These are phyloP conservation scores for Danio jaintianensis DNA, from an alignment of 2,797 vertebrate genomes.

Conservation along the genomic window DNA sequence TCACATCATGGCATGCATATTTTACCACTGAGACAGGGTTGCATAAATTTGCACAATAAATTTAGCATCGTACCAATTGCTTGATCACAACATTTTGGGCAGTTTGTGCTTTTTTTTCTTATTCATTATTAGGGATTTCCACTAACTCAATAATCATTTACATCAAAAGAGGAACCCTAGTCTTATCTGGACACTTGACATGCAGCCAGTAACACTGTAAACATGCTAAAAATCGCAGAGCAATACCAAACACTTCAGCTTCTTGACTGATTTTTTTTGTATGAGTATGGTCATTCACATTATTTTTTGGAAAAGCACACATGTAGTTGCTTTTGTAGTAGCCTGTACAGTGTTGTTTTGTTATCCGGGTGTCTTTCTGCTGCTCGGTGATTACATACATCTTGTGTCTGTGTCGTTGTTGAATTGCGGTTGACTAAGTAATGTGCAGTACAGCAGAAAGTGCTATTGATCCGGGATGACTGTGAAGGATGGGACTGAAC, in stretches of 20 bases:
- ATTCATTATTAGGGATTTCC: neutral
- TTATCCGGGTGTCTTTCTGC: neutral
- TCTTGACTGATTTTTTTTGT: neutral
- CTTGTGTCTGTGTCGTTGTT: neutral
- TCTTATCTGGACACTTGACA: neutral
- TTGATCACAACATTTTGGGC: neutral
- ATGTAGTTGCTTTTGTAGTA: neutral
- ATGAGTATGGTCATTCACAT: neutral
- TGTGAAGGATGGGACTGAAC: slow-evolving; percentile 10
- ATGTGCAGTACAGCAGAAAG: slow-evolving; percentile 24
- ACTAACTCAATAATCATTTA: neutral
- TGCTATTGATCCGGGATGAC: slow-evolving; percentile 34
- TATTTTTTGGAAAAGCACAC: neutral
- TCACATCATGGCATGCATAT: too few species aligned
- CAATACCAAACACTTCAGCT: too few species aligned
- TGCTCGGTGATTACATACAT: neutral
- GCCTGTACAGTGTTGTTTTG: neutral
- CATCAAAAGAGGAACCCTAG: neutral
- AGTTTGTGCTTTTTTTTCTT: neutral
- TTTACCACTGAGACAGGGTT: neutral
- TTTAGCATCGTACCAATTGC: neutral
- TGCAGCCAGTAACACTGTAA: neutral
- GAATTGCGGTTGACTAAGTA: slow-evolving; percentile 18
- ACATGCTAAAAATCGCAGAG: neutral
- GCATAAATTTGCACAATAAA: neutral